Conservation (phyloP, 1,140 invertebrate genomes). For the Drosophila subobscura region DNA sequence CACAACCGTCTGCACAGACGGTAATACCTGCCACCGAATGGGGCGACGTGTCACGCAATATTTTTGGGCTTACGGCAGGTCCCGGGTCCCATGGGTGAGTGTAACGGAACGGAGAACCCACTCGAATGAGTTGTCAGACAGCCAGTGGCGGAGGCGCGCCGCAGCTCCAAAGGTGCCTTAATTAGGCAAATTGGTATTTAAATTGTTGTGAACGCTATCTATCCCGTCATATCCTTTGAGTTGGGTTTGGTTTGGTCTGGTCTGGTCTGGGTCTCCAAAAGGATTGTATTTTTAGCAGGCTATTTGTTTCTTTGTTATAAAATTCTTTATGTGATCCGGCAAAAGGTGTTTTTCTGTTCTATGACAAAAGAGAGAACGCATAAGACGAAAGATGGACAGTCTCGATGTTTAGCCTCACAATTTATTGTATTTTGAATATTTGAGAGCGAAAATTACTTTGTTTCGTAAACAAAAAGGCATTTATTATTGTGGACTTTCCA, state of each 20-base stretch:
- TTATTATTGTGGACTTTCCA: too few relatives aligned
- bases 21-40: neutral
- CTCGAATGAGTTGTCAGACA: conserved; percentile 60
- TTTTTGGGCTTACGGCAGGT: conserved; percentile 53
- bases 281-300: conserved; percentile 47
- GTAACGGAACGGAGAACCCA: conserved; percentile 17
- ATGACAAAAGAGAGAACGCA: conserved; percentile 34
- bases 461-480: neutral
- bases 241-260: conserved; percentile 35
- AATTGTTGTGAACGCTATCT: conserved; percentile 57
- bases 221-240: conserved; percentile 29
- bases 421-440: too few relatives aligned
- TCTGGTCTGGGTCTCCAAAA: neutral
- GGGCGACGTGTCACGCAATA: conserved; percentile 67
- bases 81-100: conserved; percentile 18
- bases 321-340: conserved; percentile 24
- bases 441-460: too few relatives aligned
- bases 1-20: conserved; percentile 8
- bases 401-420: neutral
- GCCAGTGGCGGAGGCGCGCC: conserved; percentile 44
- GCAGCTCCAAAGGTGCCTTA: conserved; percentile 58
- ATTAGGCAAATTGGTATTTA: conserved; percentile 80
- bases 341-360: neutral
- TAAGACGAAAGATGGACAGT: conserved; percentile 30
- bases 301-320: conserved; percentile 52